Evolutionary conservation across 1,140 invertebrate genomes (phyloP), one percentile per base, ranked within the genome.

Genomic region (Orchestia grillus): DNA sequence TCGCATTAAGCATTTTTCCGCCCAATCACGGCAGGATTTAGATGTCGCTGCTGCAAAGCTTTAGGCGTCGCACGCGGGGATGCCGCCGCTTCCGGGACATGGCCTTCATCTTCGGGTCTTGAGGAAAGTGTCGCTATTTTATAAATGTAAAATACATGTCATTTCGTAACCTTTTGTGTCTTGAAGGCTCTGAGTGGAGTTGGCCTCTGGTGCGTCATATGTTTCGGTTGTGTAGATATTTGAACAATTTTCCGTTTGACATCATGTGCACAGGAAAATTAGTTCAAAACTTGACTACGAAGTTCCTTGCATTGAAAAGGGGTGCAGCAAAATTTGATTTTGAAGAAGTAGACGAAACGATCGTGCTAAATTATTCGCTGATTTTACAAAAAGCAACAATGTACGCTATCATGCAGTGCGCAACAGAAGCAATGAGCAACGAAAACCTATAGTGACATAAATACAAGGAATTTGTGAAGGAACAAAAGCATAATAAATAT

Each of bases 1-100:
- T 94, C 92, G 44, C 92, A 45, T 94, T 94, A 94, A 36, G 62
- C 88, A 94, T 94, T 94, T 94, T 94, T 94, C 23, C 43, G 41
- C 44, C 28, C 41, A 94, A 45, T 44, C 44, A 45, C 43, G 43
- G 88, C 45, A 47, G 36, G 92, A 94, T 44, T 94, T 94, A 94
- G 92, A 94, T 40, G 44, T 94, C 43, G 44, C 44, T 40, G 43
- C 92, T 44, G 44, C 6, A 91, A 42, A 4, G 44, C 44, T 91
- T 44, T 91, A 23, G 23, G 11, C 88, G 44, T 42, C 88, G 28
- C 41, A 91, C 41, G 44, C 44, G 0, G 88, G 44, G 41, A 91
- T 41, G 36, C 87, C 87, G 41, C 36, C 15, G 88, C 88, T 91
- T 91, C 88, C 88, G 88, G 88, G 23, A 42, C 23, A 91, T 77